These are phyloP conservation scores for Strix occidentalis DNA, from an alignment of 2,797 vertebrate species.

Conservation along the genomic window DNA sequence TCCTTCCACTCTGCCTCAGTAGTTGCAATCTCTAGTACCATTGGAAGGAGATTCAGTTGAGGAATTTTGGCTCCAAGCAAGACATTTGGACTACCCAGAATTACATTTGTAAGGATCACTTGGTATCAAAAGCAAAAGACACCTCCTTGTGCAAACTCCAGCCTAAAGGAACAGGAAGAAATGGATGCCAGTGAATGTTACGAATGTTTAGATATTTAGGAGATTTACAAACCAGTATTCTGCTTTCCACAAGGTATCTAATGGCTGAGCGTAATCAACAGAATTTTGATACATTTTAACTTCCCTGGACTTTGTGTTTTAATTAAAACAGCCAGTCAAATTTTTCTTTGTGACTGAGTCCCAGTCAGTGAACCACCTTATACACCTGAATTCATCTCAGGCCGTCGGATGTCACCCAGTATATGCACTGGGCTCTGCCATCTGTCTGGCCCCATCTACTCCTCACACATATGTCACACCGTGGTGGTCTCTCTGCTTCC, in stretches of 20 bases:
- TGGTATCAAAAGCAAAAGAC: not conserved
- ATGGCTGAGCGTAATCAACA: not conserved
- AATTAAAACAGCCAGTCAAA: not conserved
- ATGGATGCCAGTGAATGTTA: not conserved
- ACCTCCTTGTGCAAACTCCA: not conserved
- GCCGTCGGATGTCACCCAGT: not conserved
- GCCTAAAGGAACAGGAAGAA: not conserved
- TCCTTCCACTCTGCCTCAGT: not conserved
- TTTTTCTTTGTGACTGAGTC: not conserved
- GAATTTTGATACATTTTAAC: not conserved
- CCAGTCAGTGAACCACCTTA: not conserved
- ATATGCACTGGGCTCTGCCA: not conserved
- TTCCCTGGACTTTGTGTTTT: not conserved
- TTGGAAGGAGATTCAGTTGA: not conserved
- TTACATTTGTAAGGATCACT: not conserved
- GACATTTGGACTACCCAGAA: not conserved
- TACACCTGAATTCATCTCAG: not conserved
- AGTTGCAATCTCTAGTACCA: not conserved
- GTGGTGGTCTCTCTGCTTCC: not conserved
- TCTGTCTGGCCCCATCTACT: not conserved
- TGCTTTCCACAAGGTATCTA: not conserved
- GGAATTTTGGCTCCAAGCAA: not conserved
- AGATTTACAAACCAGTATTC: not conserved
- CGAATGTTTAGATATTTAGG: not conserved
- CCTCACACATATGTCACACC: fast-evolving